Evolutionary conservation across 2,797 vertebrate species (phyloP).

Genomic region (Amphiprion clarkii): DNA sequence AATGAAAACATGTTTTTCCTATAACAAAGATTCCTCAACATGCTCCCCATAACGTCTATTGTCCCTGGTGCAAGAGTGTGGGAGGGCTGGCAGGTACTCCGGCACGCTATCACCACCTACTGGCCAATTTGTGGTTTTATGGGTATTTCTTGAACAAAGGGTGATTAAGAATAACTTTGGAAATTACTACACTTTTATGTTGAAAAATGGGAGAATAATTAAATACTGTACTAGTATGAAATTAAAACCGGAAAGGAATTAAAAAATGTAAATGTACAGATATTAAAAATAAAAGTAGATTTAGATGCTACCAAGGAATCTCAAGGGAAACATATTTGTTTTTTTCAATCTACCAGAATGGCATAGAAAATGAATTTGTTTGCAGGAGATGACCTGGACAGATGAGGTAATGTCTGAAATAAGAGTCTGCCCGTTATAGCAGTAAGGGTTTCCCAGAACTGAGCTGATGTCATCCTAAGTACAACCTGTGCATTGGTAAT

Average conservation of each 20-base stretch:
- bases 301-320: neutral
- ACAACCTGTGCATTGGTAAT: constrained; percentile 66
- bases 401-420: constrained; percentile 80
- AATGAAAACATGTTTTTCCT: constrained; percentile 81
- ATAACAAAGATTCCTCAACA: constrained; percentile 79
- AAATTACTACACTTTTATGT: neutral
- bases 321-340: neutral
- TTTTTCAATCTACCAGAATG: neutral
- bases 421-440: constrained; percentile 56
- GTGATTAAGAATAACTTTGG: constrained; percentile 48
- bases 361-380: neutral
- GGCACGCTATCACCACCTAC: constrained; percentile 65
- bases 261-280: neutral
- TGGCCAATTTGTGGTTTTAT: constrained; percentile 39
- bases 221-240: no score
- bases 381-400: constrained; percentile 6
- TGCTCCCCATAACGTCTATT: constrained; percentile 61
- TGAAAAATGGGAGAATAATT: neutral
- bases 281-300: neutral
- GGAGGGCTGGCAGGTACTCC: constrained; percentile 25
- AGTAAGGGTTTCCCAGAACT: constrained; percentile 70
- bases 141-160: constrained; percentile 73
- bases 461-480: constrained; percentile 74
- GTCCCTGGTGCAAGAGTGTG: constrained; percentile 52
- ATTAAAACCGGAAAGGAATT: neutral